Base-by-base conservation (phyloP, 2,113 vertebrate genomes). In the Bubalus kerabau region DNA sequence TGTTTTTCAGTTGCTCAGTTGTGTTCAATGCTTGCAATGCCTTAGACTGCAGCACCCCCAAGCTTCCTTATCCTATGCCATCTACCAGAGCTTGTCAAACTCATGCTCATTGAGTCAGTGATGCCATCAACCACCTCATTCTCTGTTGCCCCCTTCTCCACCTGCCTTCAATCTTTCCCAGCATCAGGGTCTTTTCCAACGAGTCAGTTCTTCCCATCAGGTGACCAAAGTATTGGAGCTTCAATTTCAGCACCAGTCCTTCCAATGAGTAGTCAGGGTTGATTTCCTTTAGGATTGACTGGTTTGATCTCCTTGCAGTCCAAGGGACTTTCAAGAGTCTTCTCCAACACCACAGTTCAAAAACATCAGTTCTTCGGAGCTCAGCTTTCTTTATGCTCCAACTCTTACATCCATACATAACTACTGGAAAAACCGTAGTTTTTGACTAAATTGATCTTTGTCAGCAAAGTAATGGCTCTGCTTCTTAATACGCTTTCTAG, bases 61-160 rank as follows among this genome's bases (percentile, higher is more conserved):
- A 40, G 21, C 67, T 40, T 74, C 67, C 19, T 40, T 74, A 36
- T 40, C 5, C 36, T 74, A 23, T 5, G 12, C 36, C n/a, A 40
- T 24, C 21, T 40, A 36, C 19, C 67, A 40, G 36, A 74, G 67
- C 5, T 40, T 74, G 67, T 40, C 21, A 74, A 24, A 36, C 23
- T 40, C 36, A 13, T 40, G 36, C 9, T 10, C n/a, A 11, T 23
- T 40, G 19, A 74, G 19, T 74, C 67, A 36, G 67, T 36, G 67
- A 71, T 74, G 19, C 9, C 67, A 74, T 74, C n/a, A 74, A 74
- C 67, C n/a, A 74, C 40, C 67, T 71, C n/a, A 71, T 23, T 21
- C n/a, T 40, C 67, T 74, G n/a, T 12, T 0, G 0, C 5, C 19
- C 6, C 2, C n/a, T 74, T 74, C n/a, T 74, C 32, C 64, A 10